phyloP scores from a whole-genome alignment of 1,140 invertebrate genomes.

The Brachionus plicatilis region DNA sequence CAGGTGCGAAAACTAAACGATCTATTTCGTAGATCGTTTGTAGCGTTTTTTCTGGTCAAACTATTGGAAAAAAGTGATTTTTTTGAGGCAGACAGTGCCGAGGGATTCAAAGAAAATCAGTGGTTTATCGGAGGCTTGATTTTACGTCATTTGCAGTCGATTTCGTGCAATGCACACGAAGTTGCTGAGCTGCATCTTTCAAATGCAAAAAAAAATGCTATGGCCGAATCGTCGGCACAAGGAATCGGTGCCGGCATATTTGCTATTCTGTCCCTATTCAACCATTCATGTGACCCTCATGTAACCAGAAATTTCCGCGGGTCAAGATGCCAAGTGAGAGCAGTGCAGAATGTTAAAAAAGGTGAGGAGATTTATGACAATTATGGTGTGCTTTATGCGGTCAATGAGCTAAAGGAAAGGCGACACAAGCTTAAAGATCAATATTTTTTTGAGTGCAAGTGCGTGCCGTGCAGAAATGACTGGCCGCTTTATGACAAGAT shows the following conservation, averaged over 20 bases:
- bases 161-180: constrained; percentile 89
- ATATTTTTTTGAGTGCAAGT: constrained; percentile 81
- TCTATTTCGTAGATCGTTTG: constrained; percentile 71
- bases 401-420: constrained; percentile 63
- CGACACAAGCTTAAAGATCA: constrained; percentile 65
- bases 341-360: constrained; percentile 67
- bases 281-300: constrained; percentile 84
- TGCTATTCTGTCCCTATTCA: constrained; percentile 78
- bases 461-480: constrained; percentile 70
- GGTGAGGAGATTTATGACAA: constrained; percentile 78
- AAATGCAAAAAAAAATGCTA: constrained; percentile 37
- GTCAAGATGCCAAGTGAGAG: constrained; percentile 69
- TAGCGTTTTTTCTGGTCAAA: constrained; percentile 71
- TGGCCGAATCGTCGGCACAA: constrained; percentile 58
- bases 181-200: constrained; percentile 65
- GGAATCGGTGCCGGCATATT: constrained; percentile 75
- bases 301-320: constrained; percentile 78
- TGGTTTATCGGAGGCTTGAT: constrained; percentile 51
- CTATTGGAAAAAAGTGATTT: constrained; percentile 68
- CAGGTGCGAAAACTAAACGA: constrained; percentile 67
- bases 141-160: constrained; percentile 71
- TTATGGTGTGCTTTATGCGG: constrained; percentile 63
- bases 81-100: constrained; percentile 59
- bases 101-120: constrained; percentile 41
- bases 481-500: constrained; percentile 68